Evolutionary conservation across 2,797 vertebrate genomes (phyloP).

Genomic region (Crenichthys baileyi): DNA sequence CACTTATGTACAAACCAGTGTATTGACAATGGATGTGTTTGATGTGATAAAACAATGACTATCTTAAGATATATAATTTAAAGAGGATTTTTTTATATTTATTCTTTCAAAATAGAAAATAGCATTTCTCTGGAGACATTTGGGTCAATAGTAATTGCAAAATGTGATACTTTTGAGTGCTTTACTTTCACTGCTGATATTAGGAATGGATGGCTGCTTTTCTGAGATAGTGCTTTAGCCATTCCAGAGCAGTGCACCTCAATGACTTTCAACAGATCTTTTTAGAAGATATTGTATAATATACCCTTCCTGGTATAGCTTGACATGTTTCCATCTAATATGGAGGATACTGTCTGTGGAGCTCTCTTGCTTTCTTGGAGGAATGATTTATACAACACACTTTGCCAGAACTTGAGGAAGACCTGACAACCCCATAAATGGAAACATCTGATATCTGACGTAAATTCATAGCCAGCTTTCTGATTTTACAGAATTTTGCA

Average conservation of each 20-base stretch:
- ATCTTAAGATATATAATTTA: neutral
- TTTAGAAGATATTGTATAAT: slow-evolving; percentile 48
- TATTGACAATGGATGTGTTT: slow-evolving; percentile 17
- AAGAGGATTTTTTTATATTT: slow-evolving; percentile 3
- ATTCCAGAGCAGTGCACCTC: slow-evolving; percentile 12
- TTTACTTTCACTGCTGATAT: slow-evolving; percentile 32
- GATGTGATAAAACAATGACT: neutral
- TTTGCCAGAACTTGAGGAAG: slow-evolving; percentile 57
- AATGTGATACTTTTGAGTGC: slow-evolving; percentile 8
- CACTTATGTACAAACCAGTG: slow-evolving; percentile 5
- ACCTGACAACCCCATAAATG: slow-evolving; percentile 71
- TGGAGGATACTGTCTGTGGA: slow-evolving; percentile 39
- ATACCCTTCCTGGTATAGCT: slow-evolving; percentile 30
- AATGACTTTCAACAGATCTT: slow-evolving; percentile 28
- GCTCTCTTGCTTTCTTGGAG: slow-evolving; percentile 69
- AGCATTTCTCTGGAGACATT: slow-evolving; percentile 12
- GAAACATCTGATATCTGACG: slow-evolving; percentile 71
- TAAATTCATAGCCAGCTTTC: slow-evolving; percentile 61
- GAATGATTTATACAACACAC: slow-evolving; percentile 67
- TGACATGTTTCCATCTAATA: slow-evolving; percentile 43
- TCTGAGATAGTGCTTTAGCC: slow-evolving; percentile 20
- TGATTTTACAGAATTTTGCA: slow-evolving; percentile 77
- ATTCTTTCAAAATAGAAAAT: neutral
- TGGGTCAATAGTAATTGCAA: slow-evolving; percentile 22
- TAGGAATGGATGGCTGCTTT: slow-evolving; percentile 18